Conservation (phyloP, 1,140 invertebrate species). For the Meloidogyne chitwoodi region DNA sequence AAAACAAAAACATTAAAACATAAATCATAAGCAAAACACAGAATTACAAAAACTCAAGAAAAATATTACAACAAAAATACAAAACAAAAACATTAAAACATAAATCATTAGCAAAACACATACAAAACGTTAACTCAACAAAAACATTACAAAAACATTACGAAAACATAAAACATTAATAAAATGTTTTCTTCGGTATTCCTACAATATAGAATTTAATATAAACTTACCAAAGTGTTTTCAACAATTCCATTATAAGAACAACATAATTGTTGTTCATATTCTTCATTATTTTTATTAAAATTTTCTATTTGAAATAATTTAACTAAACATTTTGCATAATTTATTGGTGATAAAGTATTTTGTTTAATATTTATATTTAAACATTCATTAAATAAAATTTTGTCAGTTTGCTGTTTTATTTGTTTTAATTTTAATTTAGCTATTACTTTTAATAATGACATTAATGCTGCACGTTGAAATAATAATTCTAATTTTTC, state of each 20-base stretch:
- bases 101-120: too few relatives aligned
- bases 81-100: too few relatives aligned
- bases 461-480: constrained; percentile 15
- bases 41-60: too few relatives aligned
- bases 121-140: too few relatives aligned
- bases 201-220: too few relatives aligned
- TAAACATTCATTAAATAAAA: not conserved
- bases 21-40: too few relatives aligned
- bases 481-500: constrained; percentile 8
- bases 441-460: not conserved
- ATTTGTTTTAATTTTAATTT: constrained; percentile 2
- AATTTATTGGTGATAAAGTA: not conserved
- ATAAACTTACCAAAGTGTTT: not conserved
- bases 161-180: too few relatives aligned
- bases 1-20: too few relatives aligned
- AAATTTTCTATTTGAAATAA: not conserved
- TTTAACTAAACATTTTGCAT: constrained; percentile 15
- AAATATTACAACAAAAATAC: too few relatives aligned
- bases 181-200: too few relatives aligned
- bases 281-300: not conserved
- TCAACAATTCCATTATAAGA: not conserved
- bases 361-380: not conserved
- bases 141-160: too few relatives aligned
- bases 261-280: constrained; percentile 8
- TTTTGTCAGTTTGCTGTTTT: not conserved